phyloP scores from a whole-genome alignment of 2,797 vertebrate species.

The Pitangus sulphuratus region DNA sequence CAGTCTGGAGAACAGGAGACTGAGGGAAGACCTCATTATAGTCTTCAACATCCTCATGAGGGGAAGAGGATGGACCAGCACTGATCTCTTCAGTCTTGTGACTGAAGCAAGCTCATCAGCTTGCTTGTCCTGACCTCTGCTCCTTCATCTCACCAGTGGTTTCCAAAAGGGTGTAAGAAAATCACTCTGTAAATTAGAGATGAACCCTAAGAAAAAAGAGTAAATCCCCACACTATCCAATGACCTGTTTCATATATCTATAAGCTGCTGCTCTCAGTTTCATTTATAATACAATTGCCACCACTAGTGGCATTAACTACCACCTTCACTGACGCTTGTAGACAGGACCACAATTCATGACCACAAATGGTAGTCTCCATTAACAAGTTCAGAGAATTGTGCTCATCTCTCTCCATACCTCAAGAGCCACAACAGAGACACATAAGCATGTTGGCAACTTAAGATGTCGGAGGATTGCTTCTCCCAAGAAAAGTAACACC shows the following conservation, averaged over 20 bases:
- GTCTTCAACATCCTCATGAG: rapidly evolving
- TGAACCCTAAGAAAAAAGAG: neutral
- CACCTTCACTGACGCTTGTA: neutral
- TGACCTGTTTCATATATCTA: neutral
- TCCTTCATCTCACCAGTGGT: neutral
- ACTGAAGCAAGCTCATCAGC: neutral
- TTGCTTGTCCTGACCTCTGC: neutral
- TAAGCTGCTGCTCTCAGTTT: neutral
- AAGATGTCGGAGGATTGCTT: neutral
- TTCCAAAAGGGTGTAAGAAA: neutral
- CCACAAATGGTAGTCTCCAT: neutral
- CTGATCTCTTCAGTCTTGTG: neutral
- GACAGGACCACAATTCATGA: neutral
- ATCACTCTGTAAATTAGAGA: neutral
- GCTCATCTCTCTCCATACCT: neutral
- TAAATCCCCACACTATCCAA: neutral
- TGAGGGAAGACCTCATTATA: rapidly evolving
- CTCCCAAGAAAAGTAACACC: neutral
- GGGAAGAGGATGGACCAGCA: neutral
- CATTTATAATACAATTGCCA: neutral
- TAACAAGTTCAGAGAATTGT: neutral
- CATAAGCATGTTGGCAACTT: rapidly evolving
- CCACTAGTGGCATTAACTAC: neutral
- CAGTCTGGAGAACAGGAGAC: neutral
- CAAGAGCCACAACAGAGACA: neutral